These are phyloP conservation scores for Vannuccia rotundouncinata DNA, from an alignment of 2,888 invertebrate species.

Conservation along the genomic window DNA sequence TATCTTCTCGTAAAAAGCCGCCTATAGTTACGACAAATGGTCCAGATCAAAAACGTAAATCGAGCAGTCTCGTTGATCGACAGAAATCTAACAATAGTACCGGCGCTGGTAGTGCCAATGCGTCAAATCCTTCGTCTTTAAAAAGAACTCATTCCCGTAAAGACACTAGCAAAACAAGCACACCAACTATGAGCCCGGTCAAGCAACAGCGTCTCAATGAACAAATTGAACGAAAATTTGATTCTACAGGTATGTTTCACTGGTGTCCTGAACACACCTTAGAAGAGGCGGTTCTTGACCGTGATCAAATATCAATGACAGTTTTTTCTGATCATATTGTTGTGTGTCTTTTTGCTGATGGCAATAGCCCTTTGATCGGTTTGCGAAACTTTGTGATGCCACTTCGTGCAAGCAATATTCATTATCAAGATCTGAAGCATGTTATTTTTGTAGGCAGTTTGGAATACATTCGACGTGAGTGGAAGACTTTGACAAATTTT, in stretches of 20 bases:
- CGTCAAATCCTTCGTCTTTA: neutral
- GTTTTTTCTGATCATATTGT: constrained; percentile 93
- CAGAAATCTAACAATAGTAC: neutral
- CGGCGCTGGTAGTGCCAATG: neutral
- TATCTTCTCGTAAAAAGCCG: neutral
- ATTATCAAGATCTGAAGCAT: constrained; percentile 98
- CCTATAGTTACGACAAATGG: neutral
- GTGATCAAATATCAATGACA: constrained; percentile 98
- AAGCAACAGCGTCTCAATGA: constrained; percentile 18
- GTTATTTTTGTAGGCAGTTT: constrained; percentile 98
- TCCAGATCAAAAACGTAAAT: neutral
- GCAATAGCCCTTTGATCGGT: constrained; percentile 94
- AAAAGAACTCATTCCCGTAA: neutral
- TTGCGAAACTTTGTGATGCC: constrained; percentile 98
- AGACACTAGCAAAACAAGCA: neutral
- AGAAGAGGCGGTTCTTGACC: constrained; percentile 91
- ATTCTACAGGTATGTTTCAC: constrained; percentile 99
- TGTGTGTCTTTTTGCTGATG: constrained; percentile 96
- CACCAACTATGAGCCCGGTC: neutral
- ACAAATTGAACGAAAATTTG: constrained; percentile 60
- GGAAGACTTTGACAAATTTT: constrained; percentile 99
- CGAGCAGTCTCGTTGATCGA: neutral
- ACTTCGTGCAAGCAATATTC: constrained; percentile 95
- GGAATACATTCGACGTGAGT: constrained; percentile 94
- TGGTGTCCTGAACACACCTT: constrained; percentile 96